Conservation (phyloP, 2,888 invertebrate species). For the Polyommatus icarus region DNA sequence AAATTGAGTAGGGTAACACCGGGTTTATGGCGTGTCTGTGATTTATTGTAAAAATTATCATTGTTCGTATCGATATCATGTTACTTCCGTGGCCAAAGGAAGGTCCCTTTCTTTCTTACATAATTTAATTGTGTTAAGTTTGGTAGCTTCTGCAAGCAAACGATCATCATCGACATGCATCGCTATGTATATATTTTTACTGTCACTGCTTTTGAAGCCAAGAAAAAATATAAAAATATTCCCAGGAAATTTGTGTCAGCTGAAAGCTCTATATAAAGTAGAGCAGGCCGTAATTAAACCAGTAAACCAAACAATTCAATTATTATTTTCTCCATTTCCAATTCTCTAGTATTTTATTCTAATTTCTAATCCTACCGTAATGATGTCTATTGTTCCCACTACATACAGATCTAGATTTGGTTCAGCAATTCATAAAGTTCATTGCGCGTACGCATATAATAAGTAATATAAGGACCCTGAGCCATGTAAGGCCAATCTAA, state of each 20-base stretch:
- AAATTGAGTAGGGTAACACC: constrained; percentile 32
- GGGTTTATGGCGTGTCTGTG: not conserved
- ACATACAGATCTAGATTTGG: not conserved
- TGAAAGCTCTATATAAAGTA: too few relatives aligned
- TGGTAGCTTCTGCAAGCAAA: not conserved
- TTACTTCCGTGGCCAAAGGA: not conserved
- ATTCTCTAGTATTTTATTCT: too few relatives aligned
- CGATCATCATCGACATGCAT: not conserved
- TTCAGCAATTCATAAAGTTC: not conserved
- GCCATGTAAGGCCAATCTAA: too few relatives aligned
- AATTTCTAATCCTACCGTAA: too few relatives aligned
- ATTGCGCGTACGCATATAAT: not conserved
- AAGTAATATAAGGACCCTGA: too few relatives aligned
- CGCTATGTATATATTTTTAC: not conserved
- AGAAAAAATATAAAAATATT: too few relatives aligned
- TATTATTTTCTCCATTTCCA: too few relatives aligned
- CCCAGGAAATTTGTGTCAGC: too few relatives aligned
- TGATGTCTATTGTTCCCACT: too few relatives aligned
- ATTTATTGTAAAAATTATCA: constrained; percentile 29
- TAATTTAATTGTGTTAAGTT: not conserved
- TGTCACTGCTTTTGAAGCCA: too few relatives aligned
- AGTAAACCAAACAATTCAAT: too few relatives aligned
- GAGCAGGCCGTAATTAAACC: too few relatives aligned
- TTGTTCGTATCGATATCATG: not conserved
- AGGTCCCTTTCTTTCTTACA: not conserved